Conservation (phyloP, 2,888 invertebrate genomes). For the Hirtodrosophila duncani region DNA sequence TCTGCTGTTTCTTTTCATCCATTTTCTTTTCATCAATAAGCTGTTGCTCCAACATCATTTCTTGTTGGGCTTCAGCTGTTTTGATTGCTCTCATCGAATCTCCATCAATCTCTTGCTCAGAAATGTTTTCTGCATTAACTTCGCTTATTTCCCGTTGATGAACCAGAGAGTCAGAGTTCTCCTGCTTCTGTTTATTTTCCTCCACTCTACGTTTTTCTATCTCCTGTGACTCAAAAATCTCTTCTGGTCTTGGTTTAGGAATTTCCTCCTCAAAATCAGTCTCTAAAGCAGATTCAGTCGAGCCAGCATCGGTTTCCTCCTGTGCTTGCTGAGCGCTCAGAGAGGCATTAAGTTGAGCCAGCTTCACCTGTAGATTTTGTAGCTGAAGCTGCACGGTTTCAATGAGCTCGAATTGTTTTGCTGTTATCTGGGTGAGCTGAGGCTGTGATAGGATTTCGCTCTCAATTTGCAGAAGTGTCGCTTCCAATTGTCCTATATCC, state of each 20-base stretch:
- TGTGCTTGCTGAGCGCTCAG: constrained; percentile 2
- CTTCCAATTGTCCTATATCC: constrained; percentile 59
- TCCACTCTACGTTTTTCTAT: background rate
- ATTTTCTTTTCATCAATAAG: background rate
- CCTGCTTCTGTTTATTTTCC: background rate
- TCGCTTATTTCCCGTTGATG: background rate
- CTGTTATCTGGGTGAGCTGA: constrained; percentile 44
- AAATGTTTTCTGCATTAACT: background rate
- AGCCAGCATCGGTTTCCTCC: constrained; percentile 23
- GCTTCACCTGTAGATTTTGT: constrained; percentile 52
- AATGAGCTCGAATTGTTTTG: constrained; percentile 55
- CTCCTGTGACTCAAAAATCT: background rate
- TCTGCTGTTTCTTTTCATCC: background rate
- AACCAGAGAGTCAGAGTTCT: background rate
- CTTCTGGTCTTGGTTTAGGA: background rate
- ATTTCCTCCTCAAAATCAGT: constrained; percentile 9
- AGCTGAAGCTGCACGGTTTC: constrained; percentile 63
- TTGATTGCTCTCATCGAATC: too few species aligned
- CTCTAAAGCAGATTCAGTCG: constrained; percentile 4
- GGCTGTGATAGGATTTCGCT: constrained; percentile 57
- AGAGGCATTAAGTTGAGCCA: constrained; percentile 29
- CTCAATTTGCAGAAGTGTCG: constrained; percentile 56
- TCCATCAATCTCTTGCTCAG: background rate
- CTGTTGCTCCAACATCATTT: too few species aligned
- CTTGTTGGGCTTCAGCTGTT: too few species aligned